Base-by-base conservation (phyloP, 2,888 invertebrate species). In the Hyposoter dolosus region DNA sequence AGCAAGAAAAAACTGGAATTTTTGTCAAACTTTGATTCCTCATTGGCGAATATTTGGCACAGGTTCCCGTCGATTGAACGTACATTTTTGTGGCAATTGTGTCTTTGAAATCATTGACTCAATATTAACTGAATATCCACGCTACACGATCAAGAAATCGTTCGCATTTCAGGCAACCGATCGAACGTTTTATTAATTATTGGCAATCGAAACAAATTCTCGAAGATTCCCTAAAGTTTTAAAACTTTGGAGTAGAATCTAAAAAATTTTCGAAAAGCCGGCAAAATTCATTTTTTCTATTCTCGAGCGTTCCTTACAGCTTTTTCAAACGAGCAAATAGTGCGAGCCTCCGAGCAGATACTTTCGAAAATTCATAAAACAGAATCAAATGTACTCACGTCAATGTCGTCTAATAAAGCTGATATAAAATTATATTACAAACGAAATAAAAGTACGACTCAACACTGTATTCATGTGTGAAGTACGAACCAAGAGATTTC, bases 331-430 rank as follows among this genome's bases (percentile, higher is more conserved):
- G 78, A 79, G 84, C 68, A 66, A 71, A 56, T 32, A 40, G 75
- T 17, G 74, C 87, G 71, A 88, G 78, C 72, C 87, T 28, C 28
- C 74, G 87, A 85, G 88, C 89, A 53, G 84, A 79, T 83, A 60
- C 43, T 83, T 66, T 53, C 35, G 50, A 76, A 77, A 83, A 69
- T 23, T 74, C 72, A 63, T 77, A 53, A 65, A 84, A 88, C 79
- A 87, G 88, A 84, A 71, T 82, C 85, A 84, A 90, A 86, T 92
- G 91, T 91, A 91, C 87, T 90, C 87, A 90, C 88, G 90, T 89
- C 89, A 82, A 83, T 91, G 89, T 91, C 88, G 89, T 91, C 88
- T 90, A 92, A 91, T 91, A 91, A 92, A 91, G 89, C 84, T 86
- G 86, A 89, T 80, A 87, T 78, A 88, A 90, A 91, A 84, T 71